Base-by-base conservation (phyloP, 2,113 vertebrate genomes). In the Castor canadensis region DNA sequence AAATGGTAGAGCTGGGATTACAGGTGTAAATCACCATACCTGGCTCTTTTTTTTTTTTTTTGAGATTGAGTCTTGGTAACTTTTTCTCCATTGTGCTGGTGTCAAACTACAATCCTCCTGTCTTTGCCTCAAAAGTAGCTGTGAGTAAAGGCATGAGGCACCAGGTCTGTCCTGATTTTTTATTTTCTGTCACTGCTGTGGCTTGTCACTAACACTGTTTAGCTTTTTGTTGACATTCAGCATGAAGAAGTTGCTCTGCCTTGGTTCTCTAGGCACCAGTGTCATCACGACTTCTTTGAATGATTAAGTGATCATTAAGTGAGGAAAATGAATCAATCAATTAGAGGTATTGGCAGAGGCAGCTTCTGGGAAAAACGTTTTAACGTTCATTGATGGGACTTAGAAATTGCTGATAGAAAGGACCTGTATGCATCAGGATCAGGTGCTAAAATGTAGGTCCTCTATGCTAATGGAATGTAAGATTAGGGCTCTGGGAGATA, bases 401-500 rank as follows among this genome's bases (percentile, higher is more conserved):
- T 76, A 77, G 62, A 62, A 80, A 35, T 54, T 72, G 3, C 28
- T 24, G 26, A 58, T 15, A 40, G 38, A 40, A 85, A 58, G 12
- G 35, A 2, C 9, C 1, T 49, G 0, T 26, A 22, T 38, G 19
- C n/a, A 67, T 30, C 16, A 30, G 32, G 16, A 30, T 0, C 5
- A 73, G 32, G 28, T 9, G 8, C 22, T 35, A 52, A 67, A 35
- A 62, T 13, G 28, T 19, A 69, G 54, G 64, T 43, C 28, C 43
- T 89, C 17, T 73, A 2, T 28, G 35, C 17, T 9, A 35, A 16
- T 2, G 3, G 16, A 10, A 45, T 20, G 17, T 4, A 19, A 26
- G 32, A 1, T 26, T 45, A 24, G 28, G 26, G 0, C 32, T 83
- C 47, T 1, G 0, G 1, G 43, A 11, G 38, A 38, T 11, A 3